Evolutionary conservation across 2,888 invertebrate species (phyloP).

Genomic region (Erannis defoliaria): DNA sequence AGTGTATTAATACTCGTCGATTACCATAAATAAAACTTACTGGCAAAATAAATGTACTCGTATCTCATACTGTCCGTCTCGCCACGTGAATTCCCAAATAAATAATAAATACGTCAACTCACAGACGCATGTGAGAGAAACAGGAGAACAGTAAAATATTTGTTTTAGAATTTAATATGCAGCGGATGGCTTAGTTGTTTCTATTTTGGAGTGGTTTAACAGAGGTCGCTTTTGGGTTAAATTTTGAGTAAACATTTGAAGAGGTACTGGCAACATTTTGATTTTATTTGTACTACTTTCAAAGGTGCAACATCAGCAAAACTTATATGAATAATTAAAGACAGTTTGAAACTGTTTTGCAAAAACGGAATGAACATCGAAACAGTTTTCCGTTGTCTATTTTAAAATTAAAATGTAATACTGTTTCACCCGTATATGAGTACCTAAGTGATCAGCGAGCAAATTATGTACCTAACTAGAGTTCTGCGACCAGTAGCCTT

Average conservation of each 20-base stretch:
- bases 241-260: conserved; percentile 25
- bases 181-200: conserved; percentile 49
- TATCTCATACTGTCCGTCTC: conserved; percentile 47
- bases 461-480: too few species aligned
- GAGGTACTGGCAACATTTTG: conserved; percentile 24
- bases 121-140: conserved; percentile 44
- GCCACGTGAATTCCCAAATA: conserved; percentile 81
- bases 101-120: conserved; percentile 83
- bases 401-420: too few species aligned
- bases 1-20: too few species aligned
- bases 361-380: too few species aligned
- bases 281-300: conserved; percentile 1
- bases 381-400: too few species aligned
- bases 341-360: too few species aligned
- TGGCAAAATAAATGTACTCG: neutral
- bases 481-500: too few species aligned
- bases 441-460: too few species aligned
- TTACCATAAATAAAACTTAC: neutral
- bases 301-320: neutral
- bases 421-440: too few species aligned
- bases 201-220: conserved; percentile 40
- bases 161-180: conserved; percentile 70
- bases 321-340: neutral
- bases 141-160: conserved; percentile 48
- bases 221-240: conserved; percentile 21